phyloP scores from a whole-genome alignment of 2,888 invertebrate species.

The Philhelius pedissequus region DNA sequence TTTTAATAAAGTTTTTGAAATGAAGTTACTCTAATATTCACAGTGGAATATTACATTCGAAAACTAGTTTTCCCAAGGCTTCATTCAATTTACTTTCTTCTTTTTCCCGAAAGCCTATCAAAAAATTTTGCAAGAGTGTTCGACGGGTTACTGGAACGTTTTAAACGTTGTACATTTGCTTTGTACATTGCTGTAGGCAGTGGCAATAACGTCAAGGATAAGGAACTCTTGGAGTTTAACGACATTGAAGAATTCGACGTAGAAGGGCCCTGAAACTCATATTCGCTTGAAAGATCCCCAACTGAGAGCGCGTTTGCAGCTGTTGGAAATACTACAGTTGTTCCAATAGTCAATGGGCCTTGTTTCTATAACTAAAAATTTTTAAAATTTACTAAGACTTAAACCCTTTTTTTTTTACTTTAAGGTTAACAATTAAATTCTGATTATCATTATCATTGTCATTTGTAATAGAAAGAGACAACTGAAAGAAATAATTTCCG shows the following conservation, averaged over 20 bases:
- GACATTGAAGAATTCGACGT: not conserved
- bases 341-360: no score
- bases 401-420: no score
- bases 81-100: not conserved
- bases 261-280: not conserved
- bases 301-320: not conserved
- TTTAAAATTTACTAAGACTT: no score
- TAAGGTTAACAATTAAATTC: no score
- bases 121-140: not conserved
- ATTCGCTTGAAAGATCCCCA: not conserved
- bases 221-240: not conserved
- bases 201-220: not conserved
- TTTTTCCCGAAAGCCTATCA: not conserved
- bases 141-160: not conserved
- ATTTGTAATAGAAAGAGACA: no score
- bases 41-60: not conserved
- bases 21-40: not conserved
- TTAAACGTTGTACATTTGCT: not conserved
- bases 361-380: no score
- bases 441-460: no score
- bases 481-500: no score
- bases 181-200: not conserved
- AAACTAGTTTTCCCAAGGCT: not conserved
- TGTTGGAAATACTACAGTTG: not conserved
- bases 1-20: not conserved